These are phyloP conservation scores for Paraplagusia blochii DNA, from an alignment of 2,113 vertebrate genomes.

Conservation along the genomic window DNA sequence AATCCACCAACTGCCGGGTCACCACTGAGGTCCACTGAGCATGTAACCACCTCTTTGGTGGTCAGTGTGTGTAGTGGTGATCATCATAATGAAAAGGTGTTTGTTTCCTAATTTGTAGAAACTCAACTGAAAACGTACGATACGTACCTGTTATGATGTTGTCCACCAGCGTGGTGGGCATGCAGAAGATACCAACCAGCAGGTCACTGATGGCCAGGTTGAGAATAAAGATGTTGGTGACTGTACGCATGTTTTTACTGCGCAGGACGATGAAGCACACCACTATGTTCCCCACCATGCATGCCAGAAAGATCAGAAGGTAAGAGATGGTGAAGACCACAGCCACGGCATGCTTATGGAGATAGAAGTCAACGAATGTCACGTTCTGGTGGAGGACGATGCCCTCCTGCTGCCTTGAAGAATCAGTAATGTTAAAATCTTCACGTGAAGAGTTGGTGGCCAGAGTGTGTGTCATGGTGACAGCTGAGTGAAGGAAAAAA, in stretches of 20 bases:
- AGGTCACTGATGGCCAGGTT: constrained; percentile 92
- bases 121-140: not conserved
- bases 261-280: constrained; percentile 85
- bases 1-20: too few species aligned
- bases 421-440: constrained; percentile 12
- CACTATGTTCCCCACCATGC: constrained; percentile 86
- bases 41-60: too few species aligned
- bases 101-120: too few species aligned
- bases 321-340: constrained; percentile 86
- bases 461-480: constrained; percentile 53
- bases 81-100: too few species aligned
- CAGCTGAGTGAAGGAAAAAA: constrained; percentile 18
- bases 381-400: constrained; percentile 66
- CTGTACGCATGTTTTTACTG: constrained; percentile 85
- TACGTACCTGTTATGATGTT: constrained; percentile 88
- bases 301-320: constrained; percentile 89
- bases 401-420: constrained; percentile 15
- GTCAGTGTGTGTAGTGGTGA: too few species aligned
- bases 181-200: constrained; percentile 93
- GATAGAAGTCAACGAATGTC: constrained; percentile 88
- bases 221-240: constrained; percentile 92
- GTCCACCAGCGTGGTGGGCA: constrained; percentile 92
- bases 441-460: constrained; percentile 53
- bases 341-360: constrained; percentile 81
- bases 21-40: too few species aligned